A percentile compares a stretch with the other conserved stretches of the same genome.
Evolutionary conservation across 2,888 invertebrate species (phyloP).

Genomic region (Acanthopleura granulata): DNA sequence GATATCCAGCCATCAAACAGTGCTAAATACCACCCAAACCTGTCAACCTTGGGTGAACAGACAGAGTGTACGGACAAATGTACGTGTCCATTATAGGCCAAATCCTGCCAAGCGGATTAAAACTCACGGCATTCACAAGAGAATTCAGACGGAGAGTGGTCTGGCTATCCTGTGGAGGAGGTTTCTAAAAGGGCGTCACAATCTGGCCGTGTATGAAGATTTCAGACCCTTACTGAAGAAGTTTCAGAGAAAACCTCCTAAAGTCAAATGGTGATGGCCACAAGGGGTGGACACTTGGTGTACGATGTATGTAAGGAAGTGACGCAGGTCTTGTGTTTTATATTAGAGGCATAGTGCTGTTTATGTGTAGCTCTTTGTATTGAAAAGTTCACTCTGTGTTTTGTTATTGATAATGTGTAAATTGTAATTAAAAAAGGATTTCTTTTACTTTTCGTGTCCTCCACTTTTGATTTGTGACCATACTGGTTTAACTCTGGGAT

Average conservation of each 20-base stretch:
- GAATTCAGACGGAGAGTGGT: constrained; percentile 37
- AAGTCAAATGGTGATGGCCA: constrained; percentile 18
- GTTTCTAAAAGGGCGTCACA: constrained; percentile 44
- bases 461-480: no score
- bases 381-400: no score
- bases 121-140: constrained; percentile 51
- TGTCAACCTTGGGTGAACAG: background rate
- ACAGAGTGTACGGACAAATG: constrained; percentile 25
- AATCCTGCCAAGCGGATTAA: constrained; percentile 52
- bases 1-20: no score
- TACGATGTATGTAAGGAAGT: no score
- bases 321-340: no score
- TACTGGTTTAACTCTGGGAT: no score
- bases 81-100: constrained; percentile 34
- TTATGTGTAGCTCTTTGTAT: no score
- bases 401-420: no score
- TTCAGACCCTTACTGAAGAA: constrained; percentile 32
- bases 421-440: no score
- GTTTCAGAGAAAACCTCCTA: constrained; percentile 1
- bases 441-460: no score
- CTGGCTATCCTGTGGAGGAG: constrained; percentile 47
- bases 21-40: background rate
- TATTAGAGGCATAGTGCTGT: no score
- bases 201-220: constrained; percentile 45
- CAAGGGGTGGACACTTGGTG: no score